These are phyloP conservation scores for Papilio polytes DNA, from an alignment of 1,140 invertebrate species.

Conservation along the genomic window DNA sequence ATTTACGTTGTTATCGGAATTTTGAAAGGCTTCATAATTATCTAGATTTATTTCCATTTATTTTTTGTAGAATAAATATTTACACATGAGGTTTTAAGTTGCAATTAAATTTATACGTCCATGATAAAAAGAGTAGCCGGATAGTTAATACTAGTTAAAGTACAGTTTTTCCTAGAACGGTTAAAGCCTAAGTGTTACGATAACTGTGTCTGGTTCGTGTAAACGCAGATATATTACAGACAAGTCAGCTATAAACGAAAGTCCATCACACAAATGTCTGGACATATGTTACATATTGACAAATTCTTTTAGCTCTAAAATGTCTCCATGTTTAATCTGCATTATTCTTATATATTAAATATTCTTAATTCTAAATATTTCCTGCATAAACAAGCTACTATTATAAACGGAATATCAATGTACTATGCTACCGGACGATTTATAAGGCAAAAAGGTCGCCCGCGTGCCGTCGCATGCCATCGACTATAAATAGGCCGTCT, in stretches of 20 bases:
- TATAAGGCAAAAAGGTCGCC: conserved; percentile 66
- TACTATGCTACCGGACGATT: conserved; percentile 56
- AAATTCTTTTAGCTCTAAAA: neutral
- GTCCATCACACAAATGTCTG: neutral
- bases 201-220: conserved; percentile 9
- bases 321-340: neutral
- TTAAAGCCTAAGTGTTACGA: neutral
- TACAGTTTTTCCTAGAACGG: neutral
- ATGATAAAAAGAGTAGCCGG: too few relatives aligned
- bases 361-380: neutral
- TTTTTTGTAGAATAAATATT: neutral
- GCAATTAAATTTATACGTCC: neutral
- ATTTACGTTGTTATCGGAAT: neutral
- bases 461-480: conserved; percentile 70
- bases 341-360: neutral
- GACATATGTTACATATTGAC: neutral
- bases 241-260: neutral
- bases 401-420: conserved; percentile 53
- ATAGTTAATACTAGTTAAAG: neutral
- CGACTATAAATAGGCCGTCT: conserved; percentile 72
- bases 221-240: conserved; percentile 5
- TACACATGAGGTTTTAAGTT: neutral
- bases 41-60: neutral
- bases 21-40: conserved; percentile 5
- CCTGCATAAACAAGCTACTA: conserved; percentile 43